These are phyloP conservation scores for Calypte anna DNA, from an alignment of 2,113 vertebrate species.

Conservation along the genomic window DNA sequence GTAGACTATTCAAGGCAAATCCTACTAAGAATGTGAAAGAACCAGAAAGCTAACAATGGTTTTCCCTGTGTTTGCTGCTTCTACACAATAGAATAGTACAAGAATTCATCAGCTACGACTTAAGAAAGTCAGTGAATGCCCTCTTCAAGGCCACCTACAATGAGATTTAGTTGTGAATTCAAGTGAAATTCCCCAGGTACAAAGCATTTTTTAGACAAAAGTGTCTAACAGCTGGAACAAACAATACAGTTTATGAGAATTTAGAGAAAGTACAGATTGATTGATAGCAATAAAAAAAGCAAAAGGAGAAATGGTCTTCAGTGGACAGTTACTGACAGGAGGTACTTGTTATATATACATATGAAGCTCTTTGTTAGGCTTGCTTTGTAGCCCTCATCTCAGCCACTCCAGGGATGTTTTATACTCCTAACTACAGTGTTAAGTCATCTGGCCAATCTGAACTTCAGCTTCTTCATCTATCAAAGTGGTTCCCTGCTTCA, in stretches of 20 bases:
- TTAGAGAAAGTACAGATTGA: neutral
- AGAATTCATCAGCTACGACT: neutral
- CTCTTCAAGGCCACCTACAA: neutral
- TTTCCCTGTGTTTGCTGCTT: neutral
- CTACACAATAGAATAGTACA: neutral
- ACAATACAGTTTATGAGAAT: neutral
- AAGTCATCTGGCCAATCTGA: neutral
- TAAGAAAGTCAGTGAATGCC: neutral
- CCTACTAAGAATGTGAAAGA: neutral
- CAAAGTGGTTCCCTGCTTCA: neutral
- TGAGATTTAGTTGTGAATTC: neutral
- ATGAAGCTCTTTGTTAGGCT: neutral
- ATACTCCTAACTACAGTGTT: neutral
- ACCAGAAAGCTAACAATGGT: neutral
- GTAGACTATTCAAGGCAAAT: neutral
- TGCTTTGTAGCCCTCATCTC: neutral
- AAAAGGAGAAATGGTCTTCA: neutral
- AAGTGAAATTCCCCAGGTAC: neutral
- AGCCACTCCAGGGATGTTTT: neutral
- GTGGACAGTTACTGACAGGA: neutral
- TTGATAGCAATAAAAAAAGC: neutral
- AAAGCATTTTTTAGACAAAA: neutral
- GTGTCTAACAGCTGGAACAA: neutral
- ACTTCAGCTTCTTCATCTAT: neutral
- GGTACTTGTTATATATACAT: neutral